Percentiles rank a stretch among this genome's conserved stretches.
Conservation (phyloP, 2,113 vertebrate genomes). For the Xenus cinereus region DNA sequence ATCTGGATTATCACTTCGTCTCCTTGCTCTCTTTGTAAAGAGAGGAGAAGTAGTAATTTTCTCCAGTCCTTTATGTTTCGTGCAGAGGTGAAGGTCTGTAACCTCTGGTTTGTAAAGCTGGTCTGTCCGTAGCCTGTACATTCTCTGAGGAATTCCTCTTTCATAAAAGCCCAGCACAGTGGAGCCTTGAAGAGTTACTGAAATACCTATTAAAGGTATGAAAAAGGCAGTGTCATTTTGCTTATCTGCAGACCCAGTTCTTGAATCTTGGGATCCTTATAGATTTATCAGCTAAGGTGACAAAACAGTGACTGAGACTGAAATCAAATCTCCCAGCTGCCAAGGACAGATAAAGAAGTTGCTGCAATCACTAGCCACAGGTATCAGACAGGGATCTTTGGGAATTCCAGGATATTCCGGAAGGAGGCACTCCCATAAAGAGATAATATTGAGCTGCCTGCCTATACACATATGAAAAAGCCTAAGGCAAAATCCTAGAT, state of each 20-base stretch:
- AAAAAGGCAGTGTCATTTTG: not conserved
- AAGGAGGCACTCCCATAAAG: not conserved
- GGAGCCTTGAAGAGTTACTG: not conserved
- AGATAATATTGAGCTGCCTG: not conserved
- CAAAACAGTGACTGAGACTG: not conserved
- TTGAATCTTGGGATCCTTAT: not conserved
- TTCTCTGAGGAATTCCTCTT: not conserved
- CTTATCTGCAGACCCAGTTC: slow-evolving; percentile 29
- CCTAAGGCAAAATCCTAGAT: slow-evolving; percentile 3
- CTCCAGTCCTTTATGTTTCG: not conserved
- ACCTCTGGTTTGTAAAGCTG: not conserved
- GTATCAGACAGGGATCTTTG: not conserved
- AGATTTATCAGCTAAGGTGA: not conserved
- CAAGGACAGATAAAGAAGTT: slow-evolving; percentile 15
- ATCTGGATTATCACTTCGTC: not conserved
- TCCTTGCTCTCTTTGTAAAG: not conserved
- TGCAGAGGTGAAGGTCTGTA: not conserved
- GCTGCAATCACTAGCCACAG: not conserved
- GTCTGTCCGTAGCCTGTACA: not conserved
- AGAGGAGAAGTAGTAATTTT: not conserved
- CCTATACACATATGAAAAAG: not conserved
- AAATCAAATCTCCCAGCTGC: slow-evolving; percentile 19
- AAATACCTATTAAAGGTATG: not conserved
- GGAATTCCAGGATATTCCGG: not conserved
- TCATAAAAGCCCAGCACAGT: not conserved